Base-by-base conservation (phyloP, 2,888 invertebrate genomes). In the Pocota personata region DNA sequence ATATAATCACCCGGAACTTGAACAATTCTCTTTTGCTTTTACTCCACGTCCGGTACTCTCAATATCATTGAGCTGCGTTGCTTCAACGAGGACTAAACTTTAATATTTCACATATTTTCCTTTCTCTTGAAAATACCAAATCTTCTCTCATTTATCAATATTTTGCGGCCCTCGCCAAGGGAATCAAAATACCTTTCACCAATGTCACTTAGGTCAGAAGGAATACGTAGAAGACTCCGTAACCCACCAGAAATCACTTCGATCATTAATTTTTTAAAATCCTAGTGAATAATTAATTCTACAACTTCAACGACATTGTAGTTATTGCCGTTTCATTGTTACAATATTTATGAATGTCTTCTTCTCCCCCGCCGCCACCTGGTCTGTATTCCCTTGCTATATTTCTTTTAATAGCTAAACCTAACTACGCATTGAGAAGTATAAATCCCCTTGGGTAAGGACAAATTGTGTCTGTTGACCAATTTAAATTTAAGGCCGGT, bases 391-490 rank as follows among this genome's bases (percentile, higher is more conserved):
- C 50, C 7, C n/a, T 37, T n/a, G n/a, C 10, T 46, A 14, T 27
- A 43, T 48, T 48, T 37, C 12, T 67, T 43, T 32, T 7, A 27
- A 43, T 62, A 64, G 52, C 35, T 6, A 21, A 58, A 46, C 16
- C 48, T 52, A 73, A 40, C 30, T 73, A 43, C 52, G 43, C 43
- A 16, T 67, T 5, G 52, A 50, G 37, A 16, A 62, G 16, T 21
- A 19, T n/a, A 48, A 57, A 40, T 48, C 46, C 67, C 66, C 43
- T 32, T 58, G 57, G 66, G 57, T 21, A 30, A 30, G 55, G 75
- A 62, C 52, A 66, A 75, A 64, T 7, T 35, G 55, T 67, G 50
- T 67, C 37, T 67, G 66, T 66, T 67, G 76, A 76, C 76, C 76
- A 76, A 76, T 67, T 76, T 76, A 58, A 57, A 75, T 52, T 64